Evolutionary conservation across 2,797 vertebrate species (phyloP).

Genomic region (Bradypodion pumilum): DNA sequence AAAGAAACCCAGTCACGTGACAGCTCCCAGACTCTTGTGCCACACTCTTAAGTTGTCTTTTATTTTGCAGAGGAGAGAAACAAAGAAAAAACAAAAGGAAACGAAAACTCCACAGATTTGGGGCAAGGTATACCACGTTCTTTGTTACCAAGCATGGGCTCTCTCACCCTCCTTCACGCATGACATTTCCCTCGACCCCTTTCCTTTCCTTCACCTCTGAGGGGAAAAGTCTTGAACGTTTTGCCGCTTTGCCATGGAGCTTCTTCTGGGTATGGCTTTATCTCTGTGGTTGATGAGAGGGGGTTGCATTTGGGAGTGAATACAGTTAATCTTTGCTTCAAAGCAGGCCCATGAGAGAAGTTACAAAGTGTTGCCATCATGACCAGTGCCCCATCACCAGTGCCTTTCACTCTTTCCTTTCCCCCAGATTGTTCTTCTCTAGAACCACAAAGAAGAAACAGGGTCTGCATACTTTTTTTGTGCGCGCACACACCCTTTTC

Average conservation of each 20-base stretch:
- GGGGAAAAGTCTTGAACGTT: slow-evolving; percentile 36
- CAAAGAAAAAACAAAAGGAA: slow-evolving; percentile 73
- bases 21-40: neutral
- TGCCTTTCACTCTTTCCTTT: slow-evolving; percentile 30
- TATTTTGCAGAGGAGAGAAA: slow-evolving; percentile 74
- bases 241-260: slow-evolving; percentile 24
- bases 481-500: slow-evolving; percentile 19
- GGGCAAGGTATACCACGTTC: slow-evolving; percentile 13
- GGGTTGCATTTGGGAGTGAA: slow-evolving; percentile 24
- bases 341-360: slow-evolving; percentile 47
- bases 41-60: slow-evolving; percentile 17
- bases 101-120: slow-evolving; percentile 58
- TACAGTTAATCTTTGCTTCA: slow-evolving; percentile 30
- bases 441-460: slow-evolving; percentile 37
- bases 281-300: slow-evolving; percentile 56
- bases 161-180: slow-evolving; percentile 51
- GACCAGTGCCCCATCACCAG: slow-evolving; percentile 33
- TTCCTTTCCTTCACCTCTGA: slow-evolving; percentile 3
- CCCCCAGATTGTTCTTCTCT: slow-evolving; percentile 51
- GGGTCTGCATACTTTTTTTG: slow-evolving; percentile 37
- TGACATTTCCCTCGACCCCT: slow-evolving; percentile 32
- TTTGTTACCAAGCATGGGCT: slow-evolving; percentile 49
- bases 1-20: neutral
- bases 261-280: slow-evolving; percentile 9
- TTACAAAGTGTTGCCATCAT: slow-evolving; percentile 46